These are phyloP conservation scores for Bombylius major DNA, from an alignment of 2,888 invertebrate species.

Conservation along the genomic window DNA sequence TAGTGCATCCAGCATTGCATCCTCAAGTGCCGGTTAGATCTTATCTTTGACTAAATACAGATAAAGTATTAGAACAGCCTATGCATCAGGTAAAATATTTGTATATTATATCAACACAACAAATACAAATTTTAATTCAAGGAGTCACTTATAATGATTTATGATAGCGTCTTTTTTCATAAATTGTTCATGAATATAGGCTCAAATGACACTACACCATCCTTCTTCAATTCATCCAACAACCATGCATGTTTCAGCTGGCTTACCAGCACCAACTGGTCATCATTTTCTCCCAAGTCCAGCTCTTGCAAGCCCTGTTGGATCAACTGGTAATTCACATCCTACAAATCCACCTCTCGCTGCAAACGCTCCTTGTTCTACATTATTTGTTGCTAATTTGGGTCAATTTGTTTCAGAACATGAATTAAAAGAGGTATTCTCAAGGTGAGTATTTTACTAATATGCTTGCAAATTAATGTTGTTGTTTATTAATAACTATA, in stretches of 20 bases:
- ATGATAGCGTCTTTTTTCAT: not conserved
- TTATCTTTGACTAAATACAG: conserved; percentile 91
- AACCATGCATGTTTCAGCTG: conserved; percentile 52
- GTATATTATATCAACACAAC: not conserved
- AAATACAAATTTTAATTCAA: not conserved
- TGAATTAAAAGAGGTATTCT: conserved; percentile 95
- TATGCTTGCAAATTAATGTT: too few relatives aligned
- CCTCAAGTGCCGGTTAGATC: conserved; percentile 95
- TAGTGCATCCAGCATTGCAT: conserved; percentile 94
- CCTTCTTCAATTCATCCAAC: conserved; percentile 46
- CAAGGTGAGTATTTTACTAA: conserved; percentile 55
- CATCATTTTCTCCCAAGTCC: conserved; percentile 81
- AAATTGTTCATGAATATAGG: conserved; percentile 26
- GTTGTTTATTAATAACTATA: too few relatives aligned
- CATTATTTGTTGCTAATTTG: conserved; percentile 96
- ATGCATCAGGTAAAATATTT: conserved; percentile 35
- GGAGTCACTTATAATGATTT: not conserved
- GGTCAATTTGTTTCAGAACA: conserved; percentile 97
- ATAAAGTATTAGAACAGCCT: conserved; percentile 38
- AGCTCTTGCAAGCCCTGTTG: conserved; percentile 81
- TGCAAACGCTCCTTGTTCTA: conserved; percentile 83
- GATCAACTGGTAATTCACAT: conserved; percentile 45
- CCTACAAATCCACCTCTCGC: conserved; percentile 41
- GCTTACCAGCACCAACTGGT: conserved; percentile 33
- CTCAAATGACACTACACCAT: conserved; percentile 42